Base-by-base conservation (phyloP, 2,888 invertebrate species). In the Stegana nigrithorax region DNA sequence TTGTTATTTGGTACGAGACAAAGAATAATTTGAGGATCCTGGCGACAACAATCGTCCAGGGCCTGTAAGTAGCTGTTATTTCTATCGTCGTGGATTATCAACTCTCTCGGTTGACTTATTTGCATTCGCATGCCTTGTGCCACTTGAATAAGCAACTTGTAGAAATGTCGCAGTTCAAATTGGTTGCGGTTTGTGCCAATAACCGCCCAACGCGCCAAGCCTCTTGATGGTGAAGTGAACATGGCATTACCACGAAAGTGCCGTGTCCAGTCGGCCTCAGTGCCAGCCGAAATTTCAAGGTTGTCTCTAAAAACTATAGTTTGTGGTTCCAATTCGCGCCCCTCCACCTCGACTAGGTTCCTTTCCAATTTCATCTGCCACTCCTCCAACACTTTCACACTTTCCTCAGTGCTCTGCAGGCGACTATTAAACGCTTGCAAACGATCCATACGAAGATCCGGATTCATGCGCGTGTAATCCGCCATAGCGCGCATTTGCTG, bases 211-310 rank as follows among this genome's bases (percentile, higher is more conserved):
- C 86, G 77, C 17, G 69, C 71, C 1, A 88, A 67, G 0, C 84
- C 84, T 4, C 76, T 69, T 0, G 67, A 73, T 0, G 84, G 84
- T 6, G 81, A 78, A 10, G 77, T 73, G 17, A 87, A 84, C 87
- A 90, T 86, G 0, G 78, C 70, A 63, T 81, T 82, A 0, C 86
- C 82, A 69, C 92, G 86, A 81, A 95, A 88, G 19, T 89, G 88
- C 4, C 87, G 85, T 0, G 92, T 91, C 95, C 96, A 97, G 62
- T 96, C 94, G 0, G 92, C 94, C 4, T 87, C 86, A 0, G 87
- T 86, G 1, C 90, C 91, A 0, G 87, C 84, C 0, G 78, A 63
- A 12, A 14, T 19, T 27, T 39, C 26, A 14, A 29, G n/a, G 2
- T 68, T 67, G 4, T 83, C 75, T 0, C 87, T 89, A 66, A 90